phyloP scores from a whole-genome alignment of 2,888 invertebrate species.

The Himalopsyche tibetana region DNA sequence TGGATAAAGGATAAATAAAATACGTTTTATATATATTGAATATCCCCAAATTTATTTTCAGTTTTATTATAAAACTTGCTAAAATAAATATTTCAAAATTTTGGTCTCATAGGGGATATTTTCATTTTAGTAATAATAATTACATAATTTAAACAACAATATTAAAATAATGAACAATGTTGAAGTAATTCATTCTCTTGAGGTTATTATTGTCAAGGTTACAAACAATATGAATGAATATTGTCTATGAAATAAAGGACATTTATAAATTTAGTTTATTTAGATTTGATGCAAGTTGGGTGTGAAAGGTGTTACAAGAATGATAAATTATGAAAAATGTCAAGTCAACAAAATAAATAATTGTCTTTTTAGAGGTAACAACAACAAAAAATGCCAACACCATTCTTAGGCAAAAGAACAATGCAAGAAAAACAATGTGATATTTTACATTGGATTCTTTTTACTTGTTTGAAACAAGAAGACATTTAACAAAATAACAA shows the following conservation, averaged over 20 bases:
- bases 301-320: not conserved
- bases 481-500: slow-evolving; percentile 27
- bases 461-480: slow-evolving; percentile 2
- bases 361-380: slow-evolving; percentile 5
- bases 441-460: slow-evolving; percentile 3
- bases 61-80: slow-evolving; percentile 41
- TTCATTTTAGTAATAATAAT: slow-evolving; percentile 5
- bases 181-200: not conserved
- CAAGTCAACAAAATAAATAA: slow-evolving; percentile 37
- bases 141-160: slow-evolving; percentile 31
- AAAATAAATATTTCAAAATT: slow-evolving; percentile 17
- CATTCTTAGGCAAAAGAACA: slow-evolving; percentile 16
- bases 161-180: slow-evolving; percentile 38
- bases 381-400: slow-evolving; percentile 36
- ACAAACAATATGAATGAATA: not conserved
- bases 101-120: slow-evolving; percentile 18
- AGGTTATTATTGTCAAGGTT: not conserved
- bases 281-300: slow-evolving; percentile 10
- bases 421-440: slow-evolving; percentile 27
- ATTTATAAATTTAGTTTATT: slow-evolving; percentile 35
- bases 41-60: slow-evolving; percentile 40
- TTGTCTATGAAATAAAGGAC: slow-evolving; percentile 18
- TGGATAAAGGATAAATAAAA: no score
- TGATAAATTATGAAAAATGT: no score
- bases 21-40: not conserved